Evolutionary conservation across 2,888 invertebrate species (phyloP).

Genomic region (Caradrina kadenii): DNA sequence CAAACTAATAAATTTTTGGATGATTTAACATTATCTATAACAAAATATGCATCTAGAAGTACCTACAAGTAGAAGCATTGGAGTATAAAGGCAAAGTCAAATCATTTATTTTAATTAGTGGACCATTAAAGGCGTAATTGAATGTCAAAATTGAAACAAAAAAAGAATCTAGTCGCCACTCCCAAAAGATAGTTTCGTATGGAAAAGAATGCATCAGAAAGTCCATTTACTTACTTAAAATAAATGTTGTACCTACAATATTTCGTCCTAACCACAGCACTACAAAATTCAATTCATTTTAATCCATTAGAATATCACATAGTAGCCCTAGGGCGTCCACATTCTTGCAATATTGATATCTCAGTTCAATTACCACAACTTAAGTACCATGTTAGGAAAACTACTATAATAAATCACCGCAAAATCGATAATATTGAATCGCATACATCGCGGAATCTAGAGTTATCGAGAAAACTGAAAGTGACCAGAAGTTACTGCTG

Average conservation of each 20-base stretch:
- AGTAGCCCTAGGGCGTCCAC: conserved; percentile 40
- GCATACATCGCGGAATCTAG: conserved; percentile 33
- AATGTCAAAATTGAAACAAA: too few relatives aligned
- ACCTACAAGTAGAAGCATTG: too few relatives aligned
- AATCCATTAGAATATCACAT: conserved; percentile 25
- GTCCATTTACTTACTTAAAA: too few relatives aligned
- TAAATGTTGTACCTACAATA: not conserved
- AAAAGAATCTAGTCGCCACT: too few relatives aligned
- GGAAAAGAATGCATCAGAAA: too few relatives aligned
- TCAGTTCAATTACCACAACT: conserved; percentile 49
- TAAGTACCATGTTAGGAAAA: conserved; percentile 54
- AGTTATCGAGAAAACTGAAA: conserved; percentile 28
- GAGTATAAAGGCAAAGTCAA: too few relatives aligned
- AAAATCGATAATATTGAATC: conserved; percentile 48
- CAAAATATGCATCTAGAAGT: too few relatives aligned
- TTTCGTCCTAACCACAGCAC: not conserved
- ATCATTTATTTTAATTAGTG: too few relatives aligned
- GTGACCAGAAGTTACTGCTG: conserved; percentile 37
- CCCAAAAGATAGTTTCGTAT: too few relatives aligned
- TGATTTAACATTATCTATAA: too few relatives aligned
- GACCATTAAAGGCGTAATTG: too few relatives aligned
- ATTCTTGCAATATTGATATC: conserved; percentile 48
- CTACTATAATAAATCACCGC: conserved; percentile 44
- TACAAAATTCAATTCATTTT: too few relatives aligned
- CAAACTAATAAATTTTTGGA: not conserved